Conservation (phyloP, 2,888 invertebrate species). For the Scaptomyza tumidula region DNA sequence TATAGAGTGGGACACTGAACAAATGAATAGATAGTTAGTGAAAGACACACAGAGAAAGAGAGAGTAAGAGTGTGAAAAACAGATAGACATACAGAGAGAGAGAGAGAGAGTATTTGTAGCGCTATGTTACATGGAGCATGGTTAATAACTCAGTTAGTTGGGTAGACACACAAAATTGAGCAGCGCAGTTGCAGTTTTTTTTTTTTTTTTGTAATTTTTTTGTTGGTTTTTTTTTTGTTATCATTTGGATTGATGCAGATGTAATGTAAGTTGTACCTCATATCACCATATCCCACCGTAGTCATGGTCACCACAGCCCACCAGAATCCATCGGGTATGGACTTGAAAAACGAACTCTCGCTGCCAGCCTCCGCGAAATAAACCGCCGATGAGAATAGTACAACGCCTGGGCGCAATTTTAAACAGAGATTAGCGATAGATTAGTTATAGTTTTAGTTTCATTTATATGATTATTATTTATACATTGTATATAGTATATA, state of each 20-base stretch:
- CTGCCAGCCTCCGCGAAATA: slow-evolving; percentile 99
- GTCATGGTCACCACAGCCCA: slow-evolving; percentile 99
- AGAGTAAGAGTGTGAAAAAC: slow-evolving; percentile 6
- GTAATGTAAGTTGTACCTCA: slow-evolving; percentile 88
- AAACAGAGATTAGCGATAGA: slow-evolving; percentile 61
- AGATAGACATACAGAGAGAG: slow-evolving; percentile 17
- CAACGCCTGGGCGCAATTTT: slow-evolving; percentile 91
- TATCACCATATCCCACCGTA: slow-evolving; percentile 99
- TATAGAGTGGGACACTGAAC: slow-evolving; percentile 20
- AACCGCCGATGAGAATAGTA: slow-evolving; percentile 99
- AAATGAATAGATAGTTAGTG: slow-evolving; percentile 23
- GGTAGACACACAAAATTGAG: slow-evolving; percentile 35
- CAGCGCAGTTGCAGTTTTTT: slow-evolving; percentile 41
- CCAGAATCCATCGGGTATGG: slow-evolving; percentile 99
- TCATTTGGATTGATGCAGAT: slow-evolving; percentile 43
- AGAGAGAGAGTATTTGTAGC: slow-evolving; percentile 28
- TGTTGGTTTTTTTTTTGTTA: slow-evolving; percentile 20
- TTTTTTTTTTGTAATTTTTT: slow-evolving; percentile 11
- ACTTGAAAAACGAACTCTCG: slow-evolving; percentile 99
- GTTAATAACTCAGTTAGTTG: slow-evolving; percentile 35
- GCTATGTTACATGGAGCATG: slow-evolving; percentile 44
- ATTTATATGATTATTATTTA: slow-evolving; percentile 7
- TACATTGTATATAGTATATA: background rate
- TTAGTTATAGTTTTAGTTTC: slow-evolving; percentile 39
- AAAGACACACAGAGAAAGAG: slow-evolving; percentile 17